Base-by-base conservation (phyloP, 1,140 invertebrate species). In the Orchesella cincta region DNA sequence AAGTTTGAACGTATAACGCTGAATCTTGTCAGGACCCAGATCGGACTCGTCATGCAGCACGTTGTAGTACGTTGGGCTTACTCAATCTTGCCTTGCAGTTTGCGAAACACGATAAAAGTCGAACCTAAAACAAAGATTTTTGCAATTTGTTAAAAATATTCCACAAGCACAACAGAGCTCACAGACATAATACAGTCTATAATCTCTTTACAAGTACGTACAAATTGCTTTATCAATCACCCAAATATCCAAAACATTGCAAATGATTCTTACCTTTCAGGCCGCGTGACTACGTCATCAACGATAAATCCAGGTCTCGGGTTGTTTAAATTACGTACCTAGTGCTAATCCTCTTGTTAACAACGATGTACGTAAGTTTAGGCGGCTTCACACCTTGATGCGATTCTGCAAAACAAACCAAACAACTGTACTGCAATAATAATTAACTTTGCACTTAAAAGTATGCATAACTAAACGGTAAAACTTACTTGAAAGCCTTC, bases 301-400 rank as follows among this genome's bases (percentile, higher is more conserved):
- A 96, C 86, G 8, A 98, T 86, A 0, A 93, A 93, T 0, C 96
- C 96, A 0, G 94, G 92, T 0, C 85, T 85, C 1, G 95, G 94
- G 87, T 98, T 98, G 0, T 87, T 86, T 1, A 90, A 84, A 1
- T 84, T 2, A 14, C 2, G 81, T 31, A 88, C 26, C 94, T 87
- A 0, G 93, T 93, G 83, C 94, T 97, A 39, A 97, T 94, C 28
- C 95, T 86, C 83, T 98, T 98, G 84, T 97, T 94, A 1, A 97
- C 94, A 18, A 97, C 88, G 1, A 98, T 87, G 73, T 94, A 91
- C 0, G 89, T 90, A 0, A 98, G 84, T 67, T 90, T 88, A 0
- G 94, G 93, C 0, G 87, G 85, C 83, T 33, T n/a, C n/a, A n/a
- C n/a, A n/a, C n/a, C n/a, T 51, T 51, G 31, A 67, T 67, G 3